Evolutionary conservation across 2,888 invertebrate genomes (phyloP).

Genomic region (Andrena minutula): DNA sequence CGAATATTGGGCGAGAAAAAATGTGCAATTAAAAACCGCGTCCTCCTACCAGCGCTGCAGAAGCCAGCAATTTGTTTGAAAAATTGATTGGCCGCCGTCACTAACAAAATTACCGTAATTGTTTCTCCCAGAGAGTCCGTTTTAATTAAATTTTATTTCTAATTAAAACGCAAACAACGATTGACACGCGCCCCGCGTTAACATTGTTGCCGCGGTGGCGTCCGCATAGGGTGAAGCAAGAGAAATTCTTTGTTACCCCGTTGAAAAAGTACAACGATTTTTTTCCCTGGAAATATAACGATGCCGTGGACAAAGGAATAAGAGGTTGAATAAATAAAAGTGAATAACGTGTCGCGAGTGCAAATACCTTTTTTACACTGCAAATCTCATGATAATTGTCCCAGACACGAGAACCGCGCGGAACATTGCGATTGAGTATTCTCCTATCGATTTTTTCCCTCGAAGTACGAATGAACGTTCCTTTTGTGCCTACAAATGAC

Average conservation of each 20-base stretch:
- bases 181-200: background rate
- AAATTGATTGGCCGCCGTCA: conserved; percentile 33
- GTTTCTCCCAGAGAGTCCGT: conserved; percentile 3
- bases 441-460: background rate
- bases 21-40: conserved; percentile 6
- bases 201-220: background rate
- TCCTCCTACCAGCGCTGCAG: background rate
- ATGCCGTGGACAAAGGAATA: background rate
- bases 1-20: background rate
- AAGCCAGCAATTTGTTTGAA: conserved; percentile 25
- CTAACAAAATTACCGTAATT: conserved; percentile 33
- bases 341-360: background rate
- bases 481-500: background rate
- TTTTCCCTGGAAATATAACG: background rate
- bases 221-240: background rate
- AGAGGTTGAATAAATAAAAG: too few species aligned
- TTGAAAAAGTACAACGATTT: background rate
- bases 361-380: background rate
- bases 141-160: conserved; percentile 48
- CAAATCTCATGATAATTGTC: conserved; percentile 2
- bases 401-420: background rate
- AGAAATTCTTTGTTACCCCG: background rate
- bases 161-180: conserved; percentile 36
- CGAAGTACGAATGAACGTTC: background rate
- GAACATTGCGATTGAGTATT: background rate